Conservation (phyloP, 2,113 vertebrate genomes). For the Nibea albiflora region DNA sequence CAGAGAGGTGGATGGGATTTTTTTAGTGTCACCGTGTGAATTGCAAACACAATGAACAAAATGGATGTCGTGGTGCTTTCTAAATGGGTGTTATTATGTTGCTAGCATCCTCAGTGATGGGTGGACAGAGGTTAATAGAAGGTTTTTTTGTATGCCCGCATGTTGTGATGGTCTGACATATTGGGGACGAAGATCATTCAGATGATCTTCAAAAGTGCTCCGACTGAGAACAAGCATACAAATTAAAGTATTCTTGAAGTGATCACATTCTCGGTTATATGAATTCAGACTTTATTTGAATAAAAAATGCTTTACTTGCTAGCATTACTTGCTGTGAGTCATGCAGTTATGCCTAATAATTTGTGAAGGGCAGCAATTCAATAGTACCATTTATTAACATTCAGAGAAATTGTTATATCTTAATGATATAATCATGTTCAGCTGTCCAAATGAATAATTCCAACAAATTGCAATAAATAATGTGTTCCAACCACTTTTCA, state of each 20-base stretch:
- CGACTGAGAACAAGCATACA: background rate
- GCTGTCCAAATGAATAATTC: background rate
- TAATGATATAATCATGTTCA: too few species aligned
- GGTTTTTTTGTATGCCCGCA: constrained; percentile 24
- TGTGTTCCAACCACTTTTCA: background rate
- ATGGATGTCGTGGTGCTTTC: constrained; percentile 54
- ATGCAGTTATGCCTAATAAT: background rate
- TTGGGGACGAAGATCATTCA: constrained; percentile 7
- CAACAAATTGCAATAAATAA: background rate
- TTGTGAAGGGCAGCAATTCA: background rate
- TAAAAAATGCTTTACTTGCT: background rate
- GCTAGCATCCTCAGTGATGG: constrained; percentile 32
- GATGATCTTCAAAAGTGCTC: constrained; percentile 2
- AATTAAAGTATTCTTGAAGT: background rate
- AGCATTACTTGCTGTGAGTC: background rate
- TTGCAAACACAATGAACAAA: constrained; percentile 59
- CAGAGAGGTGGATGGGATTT: constrained; percentile 64
- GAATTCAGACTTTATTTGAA: background rate
- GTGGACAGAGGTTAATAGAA: constrained; percentile 38
- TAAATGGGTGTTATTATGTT: constrained; percentile 55
- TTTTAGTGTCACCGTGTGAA: constrained; percentile 62
- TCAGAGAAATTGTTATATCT: background rate
- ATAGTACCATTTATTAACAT: background rate
- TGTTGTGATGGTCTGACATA: constrained; percentile 32
- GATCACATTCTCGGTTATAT: background rate